These are phyloP conservation scores for Oreocharis arfaki DNA, from an alignment of 2,113 vertebrate genomes.

Conservation along the genomic window DNA sequence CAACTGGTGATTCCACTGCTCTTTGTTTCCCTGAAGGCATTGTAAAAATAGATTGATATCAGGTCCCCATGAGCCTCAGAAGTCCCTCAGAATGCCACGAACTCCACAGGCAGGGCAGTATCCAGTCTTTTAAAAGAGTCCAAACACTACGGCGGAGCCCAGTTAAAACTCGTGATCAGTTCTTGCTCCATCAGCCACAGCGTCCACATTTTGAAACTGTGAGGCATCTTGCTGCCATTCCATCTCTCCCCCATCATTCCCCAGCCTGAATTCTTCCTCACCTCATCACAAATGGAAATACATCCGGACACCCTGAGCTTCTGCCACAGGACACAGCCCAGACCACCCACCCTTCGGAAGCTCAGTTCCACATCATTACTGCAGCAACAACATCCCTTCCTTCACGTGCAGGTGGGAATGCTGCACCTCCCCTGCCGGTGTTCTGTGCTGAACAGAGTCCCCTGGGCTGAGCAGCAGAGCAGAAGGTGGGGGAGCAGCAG, in stretches of 20 bases:
- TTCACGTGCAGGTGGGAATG: background rate
- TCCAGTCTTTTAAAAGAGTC: background rate
- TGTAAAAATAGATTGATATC: background rate
- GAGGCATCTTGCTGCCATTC: background rate
- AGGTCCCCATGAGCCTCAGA: background rate
- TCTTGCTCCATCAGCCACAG: background rate
- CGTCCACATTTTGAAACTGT: background rate
- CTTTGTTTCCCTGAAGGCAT: background rate
- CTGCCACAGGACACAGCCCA: background rate
- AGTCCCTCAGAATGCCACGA: background rate
- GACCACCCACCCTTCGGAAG: background rate
- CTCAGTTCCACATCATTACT: background rate
- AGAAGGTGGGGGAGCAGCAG: background rate
- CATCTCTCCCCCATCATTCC: background rate
- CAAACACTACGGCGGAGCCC: accelerated
- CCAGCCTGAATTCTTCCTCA: background rate
- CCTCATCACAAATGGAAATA: background rate
- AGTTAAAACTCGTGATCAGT: background rate
- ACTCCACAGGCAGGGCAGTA: background rate
- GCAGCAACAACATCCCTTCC: background rate
- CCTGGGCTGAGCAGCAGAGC: background rate
- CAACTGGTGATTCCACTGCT: background rate
- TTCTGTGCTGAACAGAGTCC: background rate
- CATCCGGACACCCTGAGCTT: background rate
- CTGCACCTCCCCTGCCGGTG: background rate